These are phyloP conservation scores for Typhlichthys subterraneus DNA, from an alignment of 2,797 vertebrate species.

Conservation along the genomic window DNA sequence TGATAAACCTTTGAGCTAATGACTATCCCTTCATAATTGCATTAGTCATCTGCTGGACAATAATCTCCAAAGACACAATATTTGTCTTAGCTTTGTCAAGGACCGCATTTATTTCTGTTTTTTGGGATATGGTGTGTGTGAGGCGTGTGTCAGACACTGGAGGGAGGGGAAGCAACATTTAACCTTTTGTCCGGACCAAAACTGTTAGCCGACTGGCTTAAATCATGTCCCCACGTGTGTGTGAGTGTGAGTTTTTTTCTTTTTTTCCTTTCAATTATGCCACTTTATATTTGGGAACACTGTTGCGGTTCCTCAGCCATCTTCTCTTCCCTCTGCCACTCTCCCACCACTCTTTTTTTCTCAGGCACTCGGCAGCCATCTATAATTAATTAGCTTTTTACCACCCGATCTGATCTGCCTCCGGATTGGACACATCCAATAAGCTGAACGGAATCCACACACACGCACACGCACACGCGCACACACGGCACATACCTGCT, in stretches of 20 bases:
- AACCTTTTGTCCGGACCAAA: no score
- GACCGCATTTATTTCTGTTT: neutral
- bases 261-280: conserved; percentile 33
- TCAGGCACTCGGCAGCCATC: conserved; percentile 67
- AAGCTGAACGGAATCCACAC: conserved; percentile 71
- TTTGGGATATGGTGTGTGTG: no score
- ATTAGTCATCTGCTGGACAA: conserved; percentile 1
- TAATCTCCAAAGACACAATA: conserved; percentile 2
- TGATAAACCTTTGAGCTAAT: conserved; percentile 7
- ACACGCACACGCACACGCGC: conserved; percentile 35
- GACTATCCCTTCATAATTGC: conserved; percentile 12
- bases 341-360: conserved; percentile 22
- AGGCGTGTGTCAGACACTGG: no score
- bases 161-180: no score
- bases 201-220: no score
- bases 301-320: conserved; percentile 29
- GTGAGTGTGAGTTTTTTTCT: conserved; percentile 12
- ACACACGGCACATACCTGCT: conserved; percentile 17
- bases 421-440: conserved; percentile 76
- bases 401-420: conserved; percentile 73
- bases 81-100: conserved; percentile 1
- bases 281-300: conserved; percentile 9
- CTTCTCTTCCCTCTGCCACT: conserved; percentile 32
- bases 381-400: conserved; percentile 80
- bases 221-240: no score